phyloP scores from a whole-genome alignment of 2,888 invertebrate genomes.

The Agrilus mali region DNA sequence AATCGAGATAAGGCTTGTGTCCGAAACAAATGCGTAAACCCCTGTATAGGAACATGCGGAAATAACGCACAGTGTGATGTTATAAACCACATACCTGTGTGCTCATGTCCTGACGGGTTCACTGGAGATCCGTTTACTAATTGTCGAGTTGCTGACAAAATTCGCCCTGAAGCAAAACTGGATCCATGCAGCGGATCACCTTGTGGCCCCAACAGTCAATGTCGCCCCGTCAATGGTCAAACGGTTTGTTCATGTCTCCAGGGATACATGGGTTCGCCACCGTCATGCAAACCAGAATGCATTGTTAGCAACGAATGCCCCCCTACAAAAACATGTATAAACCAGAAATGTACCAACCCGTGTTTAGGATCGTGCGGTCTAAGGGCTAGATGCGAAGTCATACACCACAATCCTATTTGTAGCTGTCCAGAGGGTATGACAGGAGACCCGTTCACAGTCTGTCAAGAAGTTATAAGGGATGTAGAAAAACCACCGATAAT shows the following conservation, averaged over 20 bases:
- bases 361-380: conserved; percentile 43
- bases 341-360: conserved; percentile 43
- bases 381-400: conserved; percentile 40
- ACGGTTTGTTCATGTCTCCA: conserved; percentile 40
- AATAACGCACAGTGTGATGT: conserved; percentile 57
- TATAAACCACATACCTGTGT: conserved; percentile 58
- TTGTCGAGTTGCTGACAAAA: conserved; percentile 22
- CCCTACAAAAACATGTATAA: conserved; percentile 36
- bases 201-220: conserved; percentile 43
- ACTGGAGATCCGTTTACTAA: conserved; percentile 52
- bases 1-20: conserved; percentile 50
- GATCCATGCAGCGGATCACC: conserved; percentile 39
- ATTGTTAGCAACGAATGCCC: conserved; percentile 40
- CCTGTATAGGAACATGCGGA: conserved; percentile 60
- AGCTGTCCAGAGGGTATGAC: conserved; percentile 43
- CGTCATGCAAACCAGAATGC: conserved; percentile 42
- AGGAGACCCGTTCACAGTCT: conserved; percentile 70
- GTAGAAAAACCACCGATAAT: conserved; percentile 27
- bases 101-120: conserved; percentile 54
- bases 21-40: conserved; percentile 54
- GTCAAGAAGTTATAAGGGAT: conserved; percentile 43
- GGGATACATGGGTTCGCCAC: conserved; percentile 42
- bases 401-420: conserved; percentile 42
- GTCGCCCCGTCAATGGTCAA: conserved; percentile 37
- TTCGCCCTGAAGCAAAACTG: conserved; percentile 16